Evolutionary conservation across 2,888 invertebrate species (phyloP).

Genomic region (Drosophila greeni): DNA sequence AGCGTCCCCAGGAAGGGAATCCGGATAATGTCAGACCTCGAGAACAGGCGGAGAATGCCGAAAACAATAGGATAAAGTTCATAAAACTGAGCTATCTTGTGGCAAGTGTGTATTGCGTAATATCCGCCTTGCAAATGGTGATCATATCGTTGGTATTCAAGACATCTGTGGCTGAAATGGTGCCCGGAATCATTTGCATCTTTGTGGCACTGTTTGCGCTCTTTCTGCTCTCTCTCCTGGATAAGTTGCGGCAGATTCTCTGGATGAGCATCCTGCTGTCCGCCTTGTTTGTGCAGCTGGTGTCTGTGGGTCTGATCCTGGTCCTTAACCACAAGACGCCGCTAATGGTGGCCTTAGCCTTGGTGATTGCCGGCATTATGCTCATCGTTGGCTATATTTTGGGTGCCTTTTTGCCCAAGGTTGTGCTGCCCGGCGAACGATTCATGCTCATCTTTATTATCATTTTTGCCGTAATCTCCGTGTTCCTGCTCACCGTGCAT

Average conservation of each 20-base stretch:
- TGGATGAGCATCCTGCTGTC: constrained; percentile 21
- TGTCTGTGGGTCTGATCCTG: constrained; percentile 21
- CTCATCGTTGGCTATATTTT: constrained; percentile 13
- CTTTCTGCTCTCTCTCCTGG: constrained; percentile 11
- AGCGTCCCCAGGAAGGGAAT: no score
- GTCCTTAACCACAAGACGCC: constrained; percentile 19
- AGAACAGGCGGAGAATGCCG: background rate
- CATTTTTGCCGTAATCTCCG: constrained; percentile 5
- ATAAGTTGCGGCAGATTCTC: background rate
- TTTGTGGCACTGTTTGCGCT: constrained; percentile 8
- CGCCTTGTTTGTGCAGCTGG: constrained; percentile 25
- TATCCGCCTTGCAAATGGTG: constrained; percentile 16
- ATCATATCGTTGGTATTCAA: constrained; percentile 1
- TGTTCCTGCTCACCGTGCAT: constrained; percentile 19
- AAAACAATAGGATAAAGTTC: background rate
- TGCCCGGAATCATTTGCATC: constrained; percentile 32
- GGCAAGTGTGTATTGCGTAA: background rate
- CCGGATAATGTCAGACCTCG: background rate
- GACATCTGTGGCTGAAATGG: background rate
- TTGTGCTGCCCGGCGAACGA: constrained; percentile 41
- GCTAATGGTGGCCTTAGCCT: background rate
- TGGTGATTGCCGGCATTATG: background rate
- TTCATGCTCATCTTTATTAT: constrained; percentile 15
- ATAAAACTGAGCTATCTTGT: constrained; percentile 28
- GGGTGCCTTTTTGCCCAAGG: constrained; percentile 36